A percentile compares a stretch with the other conserved stretches of the same genome.
Conservation (phyloP, 2,113 vertebrate genomes). For the Xenopus laevis region DNA sequence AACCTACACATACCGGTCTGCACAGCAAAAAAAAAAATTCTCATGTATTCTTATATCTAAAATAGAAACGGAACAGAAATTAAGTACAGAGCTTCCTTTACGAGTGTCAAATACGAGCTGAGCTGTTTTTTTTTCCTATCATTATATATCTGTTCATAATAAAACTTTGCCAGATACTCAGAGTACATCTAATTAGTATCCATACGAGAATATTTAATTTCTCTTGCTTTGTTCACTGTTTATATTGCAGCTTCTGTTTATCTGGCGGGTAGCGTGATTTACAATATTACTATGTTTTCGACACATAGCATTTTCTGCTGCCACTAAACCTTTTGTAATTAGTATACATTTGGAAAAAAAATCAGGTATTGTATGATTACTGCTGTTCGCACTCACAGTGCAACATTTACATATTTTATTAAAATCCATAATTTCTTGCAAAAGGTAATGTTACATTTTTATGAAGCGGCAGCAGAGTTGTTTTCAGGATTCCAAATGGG, state of each 20-base stretch:
- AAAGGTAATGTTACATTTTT: not conserved
- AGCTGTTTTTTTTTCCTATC: not conserved
- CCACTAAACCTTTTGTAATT: slow-evolving; percentile 38
- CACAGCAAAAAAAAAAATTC: not conserved
- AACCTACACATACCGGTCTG: not conserved
- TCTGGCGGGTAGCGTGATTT: slow-evolving; percentile 50
- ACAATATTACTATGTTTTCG: slow-evolving; percentile 47
- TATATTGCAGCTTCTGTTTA: slow-evolving; percentile 48
- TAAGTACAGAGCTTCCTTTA: not conserved
- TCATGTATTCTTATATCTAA: not conserved
- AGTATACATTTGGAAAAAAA: slow-evolving; percentile 31
- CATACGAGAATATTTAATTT: slow-evolving; percentile 27
- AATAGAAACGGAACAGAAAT: not conserved
- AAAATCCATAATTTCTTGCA: slow-evolving; percentile 44
- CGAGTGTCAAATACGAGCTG: not conserved
- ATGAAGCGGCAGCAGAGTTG: slow-evolving; percentile 43
- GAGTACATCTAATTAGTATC: slow-evolving; percentile 40
- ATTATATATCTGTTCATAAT: not conserved
- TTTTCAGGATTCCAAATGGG: slow-evolving; percentile 38
- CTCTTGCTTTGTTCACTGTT: slow-evolving; percentile 32
- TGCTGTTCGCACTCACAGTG: slow-evolving; percentile 17
- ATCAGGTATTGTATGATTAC: slow-evolving; percentile 45
- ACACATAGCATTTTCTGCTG: slow-evolving; percentile 38
- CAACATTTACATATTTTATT: slow-evolving; percentile 45
- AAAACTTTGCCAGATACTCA: slow-evolving; percentile 44